Conservation (phyloP, 2,113 vertebrate genomes). For the Psittacara wagleri region DNA sequence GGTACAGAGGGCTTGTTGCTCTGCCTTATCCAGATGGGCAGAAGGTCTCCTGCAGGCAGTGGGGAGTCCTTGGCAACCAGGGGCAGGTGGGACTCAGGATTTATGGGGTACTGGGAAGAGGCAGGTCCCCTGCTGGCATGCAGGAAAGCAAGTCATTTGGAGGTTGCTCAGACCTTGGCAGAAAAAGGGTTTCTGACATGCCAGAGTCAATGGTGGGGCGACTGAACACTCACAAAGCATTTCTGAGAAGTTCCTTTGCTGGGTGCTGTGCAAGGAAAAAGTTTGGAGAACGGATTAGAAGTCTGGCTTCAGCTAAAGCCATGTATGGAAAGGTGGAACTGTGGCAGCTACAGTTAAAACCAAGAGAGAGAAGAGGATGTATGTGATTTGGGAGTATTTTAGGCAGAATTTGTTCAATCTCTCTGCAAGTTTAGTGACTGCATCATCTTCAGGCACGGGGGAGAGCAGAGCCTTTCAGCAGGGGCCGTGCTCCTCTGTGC, state of each 20-base stretch:
- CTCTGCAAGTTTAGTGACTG: background rate
- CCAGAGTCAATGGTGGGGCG: background rate
- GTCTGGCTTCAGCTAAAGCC: background rate
- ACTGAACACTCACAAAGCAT: background rate
- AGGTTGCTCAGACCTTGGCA: background rate
- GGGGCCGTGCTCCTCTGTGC: background rate
- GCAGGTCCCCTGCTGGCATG: background rate
- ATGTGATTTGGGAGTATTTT: background rate
- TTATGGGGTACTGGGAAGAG: background rate
- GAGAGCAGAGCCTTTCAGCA: background rate
- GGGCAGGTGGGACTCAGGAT: background rate
- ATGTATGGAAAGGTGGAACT: background rate
- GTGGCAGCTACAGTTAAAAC: background rate
- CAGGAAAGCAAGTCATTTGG: background rate
- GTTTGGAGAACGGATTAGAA: rapidly evolving
- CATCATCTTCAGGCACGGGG: background rate
- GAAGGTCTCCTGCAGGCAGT: background rate
- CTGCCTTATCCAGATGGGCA: background rate
- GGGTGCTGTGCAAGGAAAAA: background rate
- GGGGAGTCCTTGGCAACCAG: background rate
- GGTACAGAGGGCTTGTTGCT: background rate
- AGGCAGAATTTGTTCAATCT: background rate
- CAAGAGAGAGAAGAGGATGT: background rate
- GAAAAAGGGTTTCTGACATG: background rate
- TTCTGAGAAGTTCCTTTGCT: background rate